Evolutionary conservation across 2,797 vertebrate genomes (phyloP), one percentile per base, ranked within the genome.

Genomic region (Cynopterus sphinx): DNA sequence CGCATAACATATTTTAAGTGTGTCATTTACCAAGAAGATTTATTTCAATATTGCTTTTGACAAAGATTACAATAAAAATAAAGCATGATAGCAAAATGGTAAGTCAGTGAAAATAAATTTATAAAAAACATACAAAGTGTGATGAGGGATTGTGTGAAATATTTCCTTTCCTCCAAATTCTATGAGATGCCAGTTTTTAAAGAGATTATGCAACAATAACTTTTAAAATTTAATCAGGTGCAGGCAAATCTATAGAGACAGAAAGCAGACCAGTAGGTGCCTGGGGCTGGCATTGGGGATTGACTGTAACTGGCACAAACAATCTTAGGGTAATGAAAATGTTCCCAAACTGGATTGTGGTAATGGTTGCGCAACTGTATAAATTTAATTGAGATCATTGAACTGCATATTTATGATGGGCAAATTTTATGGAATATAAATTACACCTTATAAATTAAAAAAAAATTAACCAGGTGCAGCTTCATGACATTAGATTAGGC

Each of bases 61-160:
- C 46, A 90, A 87, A 93, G 74, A 68, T 63, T 82, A 91, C 86
- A 84, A 83, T 91, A 74, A 96, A 95, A 96, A 86, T 93, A 87
- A 90, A 90, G 63, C 7, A 53, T 5, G 24, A 53, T 63, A 39
- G n/a, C 26, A 87, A 85, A 84, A 71, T 78, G 10, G 22, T 90
- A 81, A 59, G 70, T 75, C 4, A 71, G 13, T 55, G 59, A 71
- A 93, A 83, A 79, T n/a, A 94, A 84, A 81, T 21, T 17, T 84
- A n/a, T 86, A 68, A 89, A 87, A 93, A 70, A 6, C 3, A 43
- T 28, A 75, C 36, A 49, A 33, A 59, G 31, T 39, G 15, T 68
- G 28, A 75, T 77, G 26, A 31, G 61, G 7, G 9, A 41, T 79
- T 83, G 49, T 43, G 3, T 51, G 65, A 75, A 7, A 67, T 65